Conservation (phyloP, 2,888 invertebrate genomes). For the Tetanocera ferruginea region DNA sequence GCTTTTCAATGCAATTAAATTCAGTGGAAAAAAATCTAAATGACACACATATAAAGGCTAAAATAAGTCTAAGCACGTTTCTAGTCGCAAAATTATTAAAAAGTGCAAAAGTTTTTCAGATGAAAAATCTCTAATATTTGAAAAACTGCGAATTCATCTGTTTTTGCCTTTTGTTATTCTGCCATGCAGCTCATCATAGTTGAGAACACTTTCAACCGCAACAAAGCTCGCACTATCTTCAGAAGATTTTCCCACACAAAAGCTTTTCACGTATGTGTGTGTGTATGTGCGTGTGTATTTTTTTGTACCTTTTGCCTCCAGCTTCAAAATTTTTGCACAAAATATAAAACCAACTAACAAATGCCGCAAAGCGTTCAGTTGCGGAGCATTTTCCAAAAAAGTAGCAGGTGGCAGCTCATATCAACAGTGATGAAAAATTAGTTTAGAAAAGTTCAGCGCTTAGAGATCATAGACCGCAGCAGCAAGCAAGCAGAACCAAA, state of each 20-base stretch:
- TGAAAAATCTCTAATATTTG: no score
- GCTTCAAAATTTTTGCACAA: constrained; percentile 36
- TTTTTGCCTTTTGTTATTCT: neutral
- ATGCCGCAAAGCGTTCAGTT: constrained; percentile 51
- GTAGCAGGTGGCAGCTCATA: constrained; percentile 30
- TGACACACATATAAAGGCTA: no score
- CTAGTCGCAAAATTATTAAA: no score
- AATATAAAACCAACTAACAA: constrained; percentile 62
- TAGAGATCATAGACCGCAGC: neutral
- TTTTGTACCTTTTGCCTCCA: constrained; percentile 2
- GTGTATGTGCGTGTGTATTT: neutral
- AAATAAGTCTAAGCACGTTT: no score
- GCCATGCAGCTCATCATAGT: neutral
- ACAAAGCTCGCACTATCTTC: constrained; percentile 36
- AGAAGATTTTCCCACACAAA: constrained; percentile 50
- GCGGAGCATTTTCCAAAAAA: constrained; percentile 43
- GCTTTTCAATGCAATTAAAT: neutral
- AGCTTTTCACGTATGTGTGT: constrained; percentile 9
- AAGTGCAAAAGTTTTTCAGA: no score
- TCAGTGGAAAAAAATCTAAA: no score
- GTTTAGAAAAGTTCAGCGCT: neutral
- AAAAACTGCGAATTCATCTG: neutral
- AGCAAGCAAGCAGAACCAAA: neutral
- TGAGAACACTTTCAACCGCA: constrained; percentile 16
- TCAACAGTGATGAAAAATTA: neutral